phyloP scores from a whole-genome alignment of 2,888 invertebrate species.

The Neoascia interrupta region DNA sequence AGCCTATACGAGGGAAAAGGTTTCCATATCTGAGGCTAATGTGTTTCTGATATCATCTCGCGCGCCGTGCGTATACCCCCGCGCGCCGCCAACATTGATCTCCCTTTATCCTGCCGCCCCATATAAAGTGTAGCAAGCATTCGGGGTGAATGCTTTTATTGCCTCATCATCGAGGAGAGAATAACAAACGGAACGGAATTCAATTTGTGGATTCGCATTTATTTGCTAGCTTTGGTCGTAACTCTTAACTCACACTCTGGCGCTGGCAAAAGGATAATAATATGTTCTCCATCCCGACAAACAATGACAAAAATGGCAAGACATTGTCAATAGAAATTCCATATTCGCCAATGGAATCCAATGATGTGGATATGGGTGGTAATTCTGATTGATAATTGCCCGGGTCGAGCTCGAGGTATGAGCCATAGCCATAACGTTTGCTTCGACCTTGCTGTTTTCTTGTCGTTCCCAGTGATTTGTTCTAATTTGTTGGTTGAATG shows the following conservation, averaged over 20 bases:
- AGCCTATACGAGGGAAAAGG: background rate
- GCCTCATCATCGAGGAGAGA: conserved; percentile 44
- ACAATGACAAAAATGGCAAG: conserved; percentile 56
- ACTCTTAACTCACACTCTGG: conserved; percentile 25
- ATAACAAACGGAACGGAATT: conserved; percentile 59
- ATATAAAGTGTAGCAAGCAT: conserved; percentile 10
- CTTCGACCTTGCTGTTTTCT: background rate
- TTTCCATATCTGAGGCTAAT: conserved; percentile 49
- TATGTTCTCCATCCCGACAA: conserved; percentile 16
- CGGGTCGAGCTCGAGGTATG: conserved; percentile 2
- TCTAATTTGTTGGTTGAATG: too few species aligned
- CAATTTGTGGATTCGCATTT: conserved; percentile 65
- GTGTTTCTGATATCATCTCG: conserved; percentile 63
- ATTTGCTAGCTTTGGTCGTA: conserved; percentile 60
- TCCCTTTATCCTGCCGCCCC: conserved; percentile 18
- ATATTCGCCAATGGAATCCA: conserved; percentile 64
- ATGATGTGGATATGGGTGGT: too few species aligned
- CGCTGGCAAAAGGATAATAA: conserved; percentile 35
- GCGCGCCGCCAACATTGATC: background rate
- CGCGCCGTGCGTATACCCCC: too few species aligned
- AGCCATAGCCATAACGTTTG: background rate
- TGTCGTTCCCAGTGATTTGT: conserved; percentile 30
- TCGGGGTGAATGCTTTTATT: conserved; percentile 49
- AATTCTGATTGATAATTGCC: conserved; percentile 67
- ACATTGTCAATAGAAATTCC: conserved; percentile 66